Evolutionary conservation across 2,113 vertebrate species (phyloP).

Genomic region (Falco punctatus): DNA sequence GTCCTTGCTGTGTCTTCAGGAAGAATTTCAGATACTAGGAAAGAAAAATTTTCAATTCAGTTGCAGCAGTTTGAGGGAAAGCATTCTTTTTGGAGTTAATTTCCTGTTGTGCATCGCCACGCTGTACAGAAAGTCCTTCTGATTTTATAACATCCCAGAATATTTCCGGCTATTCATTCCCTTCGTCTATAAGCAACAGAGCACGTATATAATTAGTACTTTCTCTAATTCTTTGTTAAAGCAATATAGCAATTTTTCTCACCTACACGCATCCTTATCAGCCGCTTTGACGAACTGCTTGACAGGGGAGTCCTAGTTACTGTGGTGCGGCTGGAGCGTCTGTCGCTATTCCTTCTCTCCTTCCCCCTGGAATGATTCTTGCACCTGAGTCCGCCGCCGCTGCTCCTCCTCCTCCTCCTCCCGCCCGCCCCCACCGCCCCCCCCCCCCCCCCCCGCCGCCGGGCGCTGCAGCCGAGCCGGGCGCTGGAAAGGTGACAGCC

Average conservation of each 20-base stretch:
- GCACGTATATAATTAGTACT: slow-evolving; percentile 1
- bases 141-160: slow-evolving; percentile 60
- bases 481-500: slow-evolving; percentile 80
- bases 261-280: slow-evolving; percentile 62
- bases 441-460: slow-evolving; percentile 35
- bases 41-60: slow-evolving; percentile 42
- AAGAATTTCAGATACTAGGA: slow-evolving; percentile 51
- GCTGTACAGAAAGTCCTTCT: slow-evolving; percentile 55
- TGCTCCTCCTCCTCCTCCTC: slow-evolving; percentile 39
- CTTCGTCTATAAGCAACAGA: slow-evolving; percentile 3
- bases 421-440: too few relatives aligned
- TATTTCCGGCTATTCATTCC: slow-evolving; percentile 33
- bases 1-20: slow-evolving; percentile 64
- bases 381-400: slow-evolving; percentile 85
- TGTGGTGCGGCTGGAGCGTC: slow-evolving; percentile 64
- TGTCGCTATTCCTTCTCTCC: slow-evolving; percentile 65
- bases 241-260: slow-evolving; percentile 56
- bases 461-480: slow-evolving; percentile 75
- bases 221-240: slow-evolving; percentile 20
- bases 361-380: slow-evolving; percentile 64
- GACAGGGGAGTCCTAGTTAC: slow-evolving; percentile 33
- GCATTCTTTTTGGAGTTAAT: slow-evolving; percentile 74
- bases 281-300: slow-evolving; percentile 41
- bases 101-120: slow-evolving; percentile 42
- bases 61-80: slow-evolving; percentile 64